A percentile compares a stretch with the other conserved stretches of the same genome.
Conservation (phyloP, 2,113 vertebrate genomes). For the Lophochroa leadbeateri region DNA sequence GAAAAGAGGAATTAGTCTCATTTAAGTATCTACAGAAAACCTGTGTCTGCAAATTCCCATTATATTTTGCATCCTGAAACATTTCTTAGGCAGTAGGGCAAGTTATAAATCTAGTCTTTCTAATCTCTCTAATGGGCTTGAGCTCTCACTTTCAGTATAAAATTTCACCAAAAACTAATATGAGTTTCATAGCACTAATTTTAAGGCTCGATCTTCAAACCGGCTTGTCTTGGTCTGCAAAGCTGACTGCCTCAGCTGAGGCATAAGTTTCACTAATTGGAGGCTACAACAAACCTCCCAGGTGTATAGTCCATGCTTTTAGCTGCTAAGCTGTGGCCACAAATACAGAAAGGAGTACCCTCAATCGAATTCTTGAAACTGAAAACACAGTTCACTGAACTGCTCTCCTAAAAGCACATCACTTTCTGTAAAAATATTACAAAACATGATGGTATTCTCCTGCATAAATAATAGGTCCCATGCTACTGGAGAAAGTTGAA, state of each 20-base stretch:
- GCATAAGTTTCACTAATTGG: neutral
- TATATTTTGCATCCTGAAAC: slow-evolving; percentile 31
- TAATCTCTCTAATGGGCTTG: slow-evolving; percentile 6
- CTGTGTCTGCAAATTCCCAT: slow-evolving; percentile 22
- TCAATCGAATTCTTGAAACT: neutral
- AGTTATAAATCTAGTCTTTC: neutral
- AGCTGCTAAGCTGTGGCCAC: neutral
- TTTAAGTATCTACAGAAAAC: slow-evolving; percentile 27
- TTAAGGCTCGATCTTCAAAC: neutral
- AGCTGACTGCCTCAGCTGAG: neutral
- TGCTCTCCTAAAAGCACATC: neutral
- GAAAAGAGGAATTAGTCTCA: slow-evolving; percentile 54
- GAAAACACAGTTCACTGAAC: neutral
- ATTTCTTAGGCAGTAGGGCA: neutral
- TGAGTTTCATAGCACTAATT: neutral
- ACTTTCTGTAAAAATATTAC: neutral
- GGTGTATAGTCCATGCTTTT: neutral
- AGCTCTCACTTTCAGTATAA: neutral
- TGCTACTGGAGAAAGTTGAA: neutral
- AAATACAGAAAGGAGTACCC: neutral
- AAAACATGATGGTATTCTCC: neutral
- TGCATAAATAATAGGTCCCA: neutral
- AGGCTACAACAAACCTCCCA: slow-evolving; percentile 9
- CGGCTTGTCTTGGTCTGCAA: neutral
- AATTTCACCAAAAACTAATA: neutral